Evolutionary conservation across 37 sponge, comb jelly and placozoan species (phyloP).

Genomic region (Spongilla lacustris): DNA sequence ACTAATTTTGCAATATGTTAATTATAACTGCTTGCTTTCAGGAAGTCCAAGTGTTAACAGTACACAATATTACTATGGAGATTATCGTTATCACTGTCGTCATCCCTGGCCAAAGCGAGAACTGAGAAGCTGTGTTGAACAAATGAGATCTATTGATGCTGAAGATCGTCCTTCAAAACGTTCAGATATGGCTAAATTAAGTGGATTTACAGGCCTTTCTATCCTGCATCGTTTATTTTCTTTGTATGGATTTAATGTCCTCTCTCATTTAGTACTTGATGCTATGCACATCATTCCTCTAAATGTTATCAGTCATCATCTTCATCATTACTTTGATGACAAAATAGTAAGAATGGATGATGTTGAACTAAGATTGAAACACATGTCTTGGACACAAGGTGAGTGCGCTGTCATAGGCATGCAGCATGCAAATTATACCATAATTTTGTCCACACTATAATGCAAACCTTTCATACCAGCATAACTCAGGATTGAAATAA

Average conservation of each 20-base stretch:
- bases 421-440: background rate
- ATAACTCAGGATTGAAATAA: too few relatives aligned
- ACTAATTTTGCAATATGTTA: too few relatives aligned
- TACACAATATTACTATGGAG: constrained; percentile 17
- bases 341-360: background rate
- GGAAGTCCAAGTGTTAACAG: too few relatives aligned
- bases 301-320: background rate
- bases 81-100: background rate
- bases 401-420: background rate
- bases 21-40: too few relatives aligned
- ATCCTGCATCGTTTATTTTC: constrained; percentile 1
- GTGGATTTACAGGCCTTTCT: constrained; percentile 4
- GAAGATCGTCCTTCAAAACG: constrained; percentile 19
- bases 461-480: background rate
- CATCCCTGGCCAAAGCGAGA: background rate
- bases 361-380: too few relatives aligned
- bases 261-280: constrained; percentile 25
- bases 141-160: background rate
- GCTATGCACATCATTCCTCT: constrained; percentile 18
- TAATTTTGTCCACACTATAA: too few relatives aligned
- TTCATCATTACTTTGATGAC: background rate
- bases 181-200: background rate
- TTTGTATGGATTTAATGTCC: constrained; percentile 3
- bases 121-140: too few relatives aligned
- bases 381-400: too few relatives aligned